A percentile compares a stretch with the other conserved stretches of the same genome.
Evolutionary conservation across 2,797 vertebrate species (phyloP).

Genomic region (Enteromius trimaculatus): DNA sequence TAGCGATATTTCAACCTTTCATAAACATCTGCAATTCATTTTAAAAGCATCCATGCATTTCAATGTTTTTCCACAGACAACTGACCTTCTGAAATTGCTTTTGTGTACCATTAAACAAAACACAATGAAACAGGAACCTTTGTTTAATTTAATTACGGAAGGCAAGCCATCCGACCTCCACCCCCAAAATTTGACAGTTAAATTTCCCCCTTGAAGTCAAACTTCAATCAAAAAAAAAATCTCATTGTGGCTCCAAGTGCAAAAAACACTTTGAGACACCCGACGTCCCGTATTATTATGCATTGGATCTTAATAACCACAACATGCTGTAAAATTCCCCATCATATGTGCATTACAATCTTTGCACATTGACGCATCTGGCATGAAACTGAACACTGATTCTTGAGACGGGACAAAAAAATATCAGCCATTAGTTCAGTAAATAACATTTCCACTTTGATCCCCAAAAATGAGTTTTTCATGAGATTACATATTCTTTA

Average conservation of each 20-base stretch:
- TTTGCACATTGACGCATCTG: not conserved
- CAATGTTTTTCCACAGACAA: constrained; percentile 53
- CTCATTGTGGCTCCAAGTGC: constrained; percentile 62
- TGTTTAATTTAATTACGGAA: constrained; percentile 69
- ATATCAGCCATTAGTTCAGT: not conserved
- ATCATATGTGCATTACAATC: not conserved
- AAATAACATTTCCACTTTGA: not conserved
- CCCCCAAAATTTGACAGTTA: constrained; percentile 64
- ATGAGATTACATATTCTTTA: not conserved
- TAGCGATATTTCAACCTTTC: constrained; percentile 32
- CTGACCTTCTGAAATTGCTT: constrained; percentile 64
- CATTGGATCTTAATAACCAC: constrained; percentile 3
- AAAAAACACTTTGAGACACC: constrained; percentile 62
- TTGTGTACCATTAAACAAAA: constrained; percentile 52
- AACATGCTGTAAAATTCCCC: not conserved
- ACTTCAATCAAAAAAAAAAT: constrained; percentile 61
- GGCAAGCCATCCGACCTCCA: constrained; percentile 54
- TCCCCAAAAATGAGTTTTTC: not conserved
- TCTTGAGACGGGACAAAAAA: not conserved
- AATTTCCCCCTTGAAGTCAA: constrained; percentile 77
- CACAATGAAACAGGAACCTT: constrained; percentile 63
- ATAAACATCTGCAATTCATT: constrained; percentile 51
- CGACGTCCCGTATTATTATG: constrained; percentile 40
- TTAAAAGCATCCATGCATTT: constrained; percentile 51
- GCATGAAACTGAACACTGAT: not conserved